Evolutionary conservation across 2,113 vertebrate genomes (phyloP).

Genomic region (Neolamprologus kungweensis): DNA sequence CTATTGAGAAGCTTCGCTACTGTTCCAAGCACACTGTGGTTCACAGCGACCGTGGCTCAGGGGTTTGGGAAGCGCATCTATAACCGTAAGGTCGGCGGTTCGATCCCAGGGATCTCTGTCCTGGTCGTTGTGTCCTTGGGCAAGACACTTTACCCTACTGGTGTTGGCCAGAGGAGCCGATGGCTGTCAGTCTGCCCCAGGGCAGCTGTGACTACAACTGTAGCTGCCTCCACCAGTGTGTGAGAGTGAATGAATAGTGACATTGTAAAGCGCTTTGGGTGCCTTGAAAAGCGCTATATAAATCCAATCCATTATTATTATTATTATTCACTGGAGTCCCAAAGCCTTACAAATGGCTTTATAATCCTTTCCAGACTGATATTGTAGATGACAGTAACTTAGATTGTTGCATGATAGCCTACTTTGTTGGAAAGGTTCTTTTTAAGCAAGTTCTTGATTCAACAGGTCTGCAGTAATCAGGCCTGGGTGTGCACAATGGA

Average conservation of each 20-base stretch:
- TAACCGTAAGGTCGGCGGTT: background rate
- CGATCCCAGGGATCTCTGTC: no score
- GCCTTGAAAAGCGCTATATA: background rate
- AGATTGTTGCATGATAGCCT: background rate
- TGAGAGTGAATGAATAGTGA: background rate
- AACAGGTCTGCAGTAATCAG: background rate
- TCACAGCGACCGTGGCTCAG: accelerated
- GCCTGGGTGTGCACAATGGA: background rate
- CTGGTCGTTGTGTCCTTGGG: no score
- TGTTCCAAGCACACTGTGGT: background rate
- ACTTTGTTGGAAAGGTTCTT: background rate
- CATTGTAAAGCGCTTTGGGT: background rate
- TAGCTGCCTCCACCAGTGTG: background rate
- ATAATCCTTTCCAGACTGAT: background rate
- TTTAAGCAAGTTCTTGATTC: background rate
- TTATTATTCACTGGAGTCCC: background rate
- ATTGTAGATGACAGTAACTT: background rate
- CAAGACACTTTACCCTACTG: background rate
- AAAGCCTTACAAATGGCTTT: background rate
- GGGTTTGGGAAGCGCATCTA: background rate
- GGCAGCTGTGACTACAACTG: background rate
- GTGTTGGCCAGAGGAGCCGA: background rate
- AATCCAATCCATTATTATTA: background rate
- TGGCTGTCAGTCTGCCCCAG: background rate
- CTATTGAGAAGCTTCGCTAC: background rate